Evolutionary conservation across 2,113 vertebrate species (phyloP), one percentile per base, ranked within the genome.

Genomic region (Chunga burmeisteri): DNA sequence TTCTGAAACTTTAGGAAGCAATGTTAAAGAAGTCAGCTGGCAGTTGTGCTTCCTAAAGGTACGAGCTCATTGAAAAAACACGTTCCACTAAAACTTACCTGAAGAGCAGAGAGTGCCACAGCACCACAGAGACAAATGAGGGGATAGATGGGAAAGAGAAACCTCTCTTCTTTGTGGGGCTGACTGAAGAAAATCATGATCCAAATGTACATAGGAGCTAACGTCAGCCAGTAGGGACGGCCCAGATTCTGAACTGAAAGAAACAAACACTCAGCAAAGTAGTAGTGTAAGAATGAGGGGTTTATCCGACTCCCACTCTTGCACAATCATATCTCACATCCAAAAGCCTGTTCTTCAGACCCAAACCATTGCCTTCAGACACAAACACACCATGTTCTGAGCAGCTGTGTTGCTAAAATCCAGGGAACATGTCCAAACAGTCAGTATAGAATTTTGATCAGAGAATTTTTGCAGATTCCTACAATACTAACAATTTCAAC

Each of bases 141-240:
- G 46, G 99, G 99, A 61, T 99, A 99, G 58, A 99, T 98, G 62
- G 99, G 99, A 92, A 99, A 99, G 52, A 99, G 98, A 94, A 99
- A 99, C 12, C 99, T 98, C 78, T 99, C 99, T 59, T 99, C 99
- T 97, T 99, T 99, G 96, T 99, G 99, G 88, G 99, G 98, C 92
- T 99, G 98, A 85, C 98, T 99, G 98, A 99, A 99, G 98, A 99
- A 99, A 97, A 99, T 98, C 95, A 99, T 87, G 97, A 99, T 99
- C 99, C 99, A 99, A 95, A 99, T 97, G 97, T 99, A 99, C 99
- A 99, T 99, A 85, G 99, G 99, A 88, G 99, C 99, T 78, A 99
- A 98, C 13, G 99, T 99, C 96, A 99, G 98, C 99, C 99, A 99
- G 96, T 99, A 99, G 5, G 99, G 99, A 63, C 99, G 99, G 88